These are phyloP conservation scores for Pavo muticus DNA, from an alignment of 2,113 vertebrate species.

Conservation along the genomic window DNA sequence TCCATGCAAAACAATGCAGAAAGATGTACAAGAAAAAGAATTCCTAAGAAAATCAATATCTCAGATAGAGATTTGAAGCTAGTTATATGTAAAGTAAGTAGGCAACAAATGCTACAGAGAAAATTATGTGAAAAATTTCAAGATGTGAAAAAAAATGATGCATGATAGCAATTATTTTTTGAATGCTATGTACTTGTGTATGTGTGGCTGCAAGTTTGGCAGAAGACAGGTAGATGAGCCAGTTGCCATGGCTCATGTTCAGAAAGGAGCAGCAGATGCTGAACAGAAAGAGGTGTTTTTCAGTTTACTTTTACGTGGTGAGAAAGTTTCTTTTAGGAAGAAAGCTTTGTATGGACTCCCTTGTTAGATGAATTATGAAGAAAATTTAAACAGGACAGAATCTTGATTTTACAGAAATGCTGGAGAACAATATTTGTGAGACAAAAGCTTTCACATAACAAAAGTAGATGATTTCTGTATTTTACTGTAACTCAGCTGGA, in stretches of 20 bases:
- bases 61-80: neutral
- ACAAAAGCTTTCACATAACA: neutral
- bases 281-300: neutral
- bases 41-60: neutral
- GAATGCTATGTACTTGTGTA: neutral
- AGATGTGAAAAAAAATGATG: neutral
- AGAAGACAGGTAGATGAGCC: neutral
- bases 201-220: neutral
- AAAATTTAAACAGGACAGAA: neutral
- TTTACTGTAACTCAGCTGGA: neutral
- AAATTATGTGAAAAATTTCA: neutral
- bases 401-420: neutral
- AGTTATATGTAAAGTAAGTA: neutral
- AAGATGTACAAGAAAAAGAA: neutral
- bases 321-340: neutral
- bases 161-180: neutral
- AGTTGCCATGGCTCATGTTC: neutral
- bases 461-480: neutral
- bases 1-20: neutral
- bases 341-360: neutral
- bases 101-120: neutral
- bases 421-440: neutral
- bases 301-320: fast-evolving
- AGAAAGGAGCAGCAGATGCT: neutral
- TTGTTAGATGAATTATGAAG: neutral